Evolutionary conservation across 1,140 invertebrate species (phyloP).

Genomic region (Panagrolaimus sp.): DNA sequence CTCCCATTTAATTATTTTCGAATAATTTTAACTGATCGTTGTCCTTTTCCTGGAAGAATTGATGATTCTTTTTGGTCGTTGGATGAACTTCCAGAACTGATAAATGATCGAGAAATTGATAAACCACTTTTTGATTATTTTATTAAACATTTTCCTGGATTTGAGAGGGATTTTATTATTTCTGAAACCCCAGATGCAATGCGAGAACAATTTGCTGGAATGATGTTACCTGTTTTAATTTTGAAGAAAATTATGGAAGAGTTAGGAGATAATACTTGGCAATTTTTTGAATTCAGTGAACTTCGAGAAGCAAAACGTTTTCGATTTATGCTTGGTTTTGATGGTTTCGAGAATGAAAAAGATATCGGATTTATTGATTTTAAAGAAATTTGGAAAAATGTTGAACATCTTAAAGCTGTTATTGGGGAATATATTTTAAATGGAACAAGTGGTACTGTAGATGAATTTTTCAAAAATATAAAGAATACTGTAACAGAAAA

Average conservation of each 20-base stretch:
- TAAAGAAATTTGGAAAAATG: too few relatives aligned
- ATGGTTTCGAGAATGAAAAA: too few relatives aligned
- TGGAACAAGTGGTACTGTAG: too few relatives aligned
- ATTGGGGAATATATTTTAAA: too few relatives aligned
- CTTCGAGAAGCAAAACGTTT: too few relatives aligned
- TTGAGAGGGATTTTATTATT: slow-evolving; percentile 1
- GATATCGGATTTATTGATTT: too few relatives aligned
- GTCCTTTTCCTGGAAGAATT: not conserved
- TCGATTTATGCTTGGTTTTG: too few relatives aligned
- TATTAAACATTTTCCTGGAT: not conserved
- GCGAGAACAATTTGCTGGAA: not conserved
- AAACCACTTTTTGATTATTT: not conserved
- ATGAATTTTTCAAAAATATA: too few relatives aligned
- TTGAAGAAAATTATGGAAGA: not conserved
- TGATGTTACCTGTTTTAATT: not conserved
- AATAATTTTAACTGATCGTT: not conserved
- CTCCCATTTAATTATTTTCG: not conserved
- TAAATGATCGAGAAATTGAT: not conserved
- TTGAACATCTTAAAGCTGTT: too few relatives aligned
- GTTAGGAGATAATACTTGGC: not conserved
- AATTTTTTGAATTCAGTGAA: not conserved
- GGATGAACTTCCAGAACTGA: not conserved
- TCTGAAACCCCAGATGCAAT: not conserved
- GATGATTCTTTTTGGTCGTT: not conserved
- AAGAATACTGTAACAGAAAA: too few relatives aligned